Conservation (phyloP, 2,797 vertebrate species). For the Carduelis carduelis region DNA sequence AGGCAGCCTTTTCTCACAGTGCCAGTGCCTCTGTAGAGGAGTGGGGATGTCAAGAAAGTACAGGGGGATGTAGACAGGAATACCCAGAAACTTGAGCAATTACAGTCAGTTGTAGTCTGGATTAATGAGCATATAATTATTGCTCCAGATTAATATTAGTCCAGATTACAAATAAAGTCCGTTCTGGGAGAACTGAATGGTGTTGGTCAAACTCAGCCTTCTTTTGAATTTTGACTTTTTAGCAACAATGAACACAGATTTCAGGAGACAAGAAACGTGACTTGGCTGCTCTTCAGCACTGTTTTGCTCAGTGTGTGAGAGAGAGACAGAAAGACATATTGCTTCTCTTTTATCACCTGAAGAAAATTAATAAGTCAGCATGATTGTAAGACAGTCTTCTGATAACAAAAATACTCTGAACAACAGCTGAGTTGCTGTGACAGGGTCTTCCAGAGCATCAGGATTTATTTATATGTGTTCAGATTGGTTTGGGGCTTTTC, state of each 20-base stretch:
- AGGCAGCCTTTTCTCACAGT: constrained; percentile 26
- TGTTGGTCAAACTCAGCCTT: background rate
- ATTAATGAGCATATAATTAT: background rate
- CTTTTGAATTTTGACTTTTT: background rate
- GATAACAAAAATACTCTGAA: background rate
- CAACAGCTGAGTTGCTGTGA: background rate
- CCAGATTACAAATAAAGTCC: background rate
- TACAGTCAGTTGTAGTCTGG: background rate
- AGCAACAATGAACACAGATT: background rate
- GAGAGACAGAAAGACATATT: background rate
- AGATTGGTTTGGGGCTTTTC: background rate
- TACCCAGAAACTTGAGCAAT: background rate
- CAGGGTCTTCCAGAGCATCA: background rate
- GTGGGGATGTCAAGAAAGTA: background rate
- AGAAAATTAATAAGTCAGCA: background rate
- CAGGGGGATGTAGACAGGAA: background rate
- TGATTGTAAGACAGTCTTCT: background rate
- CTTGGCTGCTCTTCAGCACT: background rate
- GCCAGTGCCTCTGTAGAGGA: background rate
- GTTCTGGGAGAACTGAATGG: background rate
- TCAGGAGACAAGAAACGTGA: background rate
- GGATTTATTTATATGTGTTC: background rate
- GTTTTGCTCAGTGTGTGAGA: background rate
- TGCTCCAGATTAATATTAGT: background rate
- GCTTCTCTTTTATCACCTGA: background rate